These are phyloP conservation scores for Stomorhina lunata DNA, from an alignment of 2,888 invertebrate genomes.

Conservation along the genomic window DNA sequence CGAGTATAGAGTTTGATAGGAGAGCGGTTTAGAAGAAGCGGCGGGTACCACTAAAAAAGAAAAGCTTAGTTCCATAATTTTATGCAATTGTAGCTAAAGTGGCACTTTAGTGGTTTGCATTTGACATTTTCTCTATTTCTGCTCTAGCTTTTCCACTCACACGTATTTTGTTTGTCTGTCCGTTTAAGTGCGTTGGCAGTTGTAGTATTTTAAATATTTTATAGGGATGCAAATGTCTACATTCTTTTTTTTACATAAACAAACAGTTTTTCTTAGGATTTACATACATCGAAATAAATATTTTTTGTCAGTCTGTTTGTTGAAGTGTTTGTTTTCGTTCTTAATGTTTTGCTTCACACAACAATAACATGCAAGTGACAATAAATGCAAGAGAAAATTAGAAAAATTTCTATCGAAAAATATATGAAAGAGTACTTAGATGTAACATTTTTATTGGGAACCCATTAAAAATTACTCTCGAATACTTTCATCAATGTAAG, in stretches of 20 bases:
- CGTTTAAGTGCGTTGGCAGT: not conserved
- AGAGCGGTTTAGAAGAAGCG: not conserved
- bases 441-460: slow-evolving; percentile 21
- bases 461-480: slow-evolving; percentile 12
- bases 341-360: slow-evolving; percentile 17
- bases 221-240: not conserved
- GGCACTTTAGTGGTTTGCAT: slow-evolving; percentile 56
- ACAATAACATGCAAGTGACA: slow-evolving; percentile 28
- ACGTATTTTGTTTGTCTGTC: not conserved
- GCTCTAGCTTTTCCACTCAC: not conserved
- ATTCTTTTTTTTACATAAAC: not conserved
- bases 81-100: slow-evolving; percentile 50
- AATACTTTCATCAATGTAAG: not conserved
- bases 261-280: no score
- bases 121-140: slow-evolving; percentile 44
- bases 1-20: no score
- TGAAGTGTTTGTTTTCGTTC: slow-evolving; percentile 2
- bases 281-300: no score
- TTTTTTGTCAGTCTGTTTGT: slow-evolving; percentile 18
- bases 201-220: slow-evolving; percentile 31
- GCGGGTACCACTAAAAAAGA: not conserved
- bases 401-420: not conserved
- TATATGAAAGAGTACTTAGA: not conserved
- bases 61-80: slow-evolving; percentile 35
- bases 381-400: not conserved